phyloP scores from a whole-genome alignment of 2,797 vertebrate species.

The Chrosomus eos region DNA sequence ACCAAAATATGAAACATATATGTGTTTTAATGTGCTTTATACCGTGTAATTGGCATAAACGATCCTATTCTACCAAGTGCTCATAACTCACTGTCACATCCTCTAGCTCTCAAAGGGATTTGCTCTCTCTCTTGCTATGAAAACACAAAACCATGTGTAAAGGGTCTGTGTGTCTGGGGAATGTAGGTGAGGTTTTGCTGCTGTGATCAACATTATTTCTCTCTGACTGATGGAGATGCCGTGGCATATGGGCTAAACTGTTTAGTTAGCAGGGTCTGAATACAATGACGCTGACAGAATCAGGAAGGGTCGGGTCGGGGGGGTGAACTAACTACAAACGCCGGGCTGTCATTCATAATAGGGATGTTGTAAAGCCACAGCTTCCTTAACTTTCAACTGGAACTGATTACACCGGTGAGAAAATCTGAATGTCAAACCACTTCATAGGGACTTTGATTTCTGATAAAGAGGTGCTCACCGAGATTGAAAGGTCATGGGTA shows the following conservation, averaged over 20 bases:
- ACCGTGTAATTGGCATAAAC: neutral
- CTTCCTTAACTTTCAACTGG: neutral
- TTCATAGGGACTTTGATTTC: neutral
- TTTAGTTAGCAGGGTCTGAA: slow-evolving; percentile 29
- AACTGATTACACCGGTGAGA: neutral
- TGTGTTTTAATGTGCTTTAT: neutral
- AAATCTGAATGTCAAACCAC: neutral
- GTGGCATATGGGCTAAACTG: neutral
- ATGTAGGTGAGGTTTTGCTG: neutral
- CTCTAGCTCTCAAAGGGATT: neutral
- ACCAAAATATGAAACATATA: neutral
- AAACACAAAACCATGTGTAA: neutral
- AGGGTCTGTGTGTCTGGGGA: slow-evolving; percentile 6
- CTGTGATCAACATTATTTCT: neutral
- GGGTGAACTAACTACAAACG: neutral
- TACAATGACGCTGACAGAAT: slow-evolving; percentile 52
- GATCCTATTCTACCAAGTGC: neutral
- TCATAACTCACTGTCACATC: neutral
- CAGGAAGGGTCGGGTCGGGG: slow-evolving; percentile 22
- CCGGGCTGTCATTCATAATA: neutral
- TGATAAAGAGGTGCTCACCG: slow-evolving; percentile 75
- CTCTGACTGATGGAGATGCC: neutral
- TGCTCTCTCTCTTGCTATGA: neutral
- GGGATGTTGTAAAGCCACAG: neutral
- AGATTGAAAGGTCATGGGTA: slow-evolving; percentile 89